A percentile compares a stretch with the other conserved stretches of the same genome.
Conservation (phyloP, 2,113 vertebrate species). For the Polypterus bichir region DNA sequence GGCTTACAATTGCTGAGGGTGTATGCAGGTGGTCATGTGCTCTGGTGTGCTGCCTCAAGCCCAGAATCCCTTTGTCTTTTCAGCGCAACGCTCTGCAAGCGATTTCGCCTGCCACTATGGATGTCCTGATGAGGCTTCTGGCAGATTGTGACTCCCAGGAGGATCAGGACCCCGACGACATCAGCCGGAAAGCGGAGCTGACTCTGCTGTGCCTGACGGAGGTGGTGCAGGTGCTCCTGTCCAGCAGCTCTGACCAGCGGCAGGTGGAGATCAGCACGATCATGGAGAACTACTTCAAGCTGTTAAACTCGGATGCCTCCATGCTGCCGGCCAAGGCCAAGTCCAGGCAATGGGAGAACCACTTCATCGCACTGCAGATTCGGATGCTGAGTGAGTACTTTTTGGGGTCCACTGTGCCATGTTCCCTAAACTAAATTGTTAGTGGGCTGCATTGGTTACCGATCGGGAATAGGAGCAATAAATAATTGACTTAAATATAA, state of each 20-base stretch:
- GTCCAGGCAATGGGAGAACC: slow-evolving; percentile 76
- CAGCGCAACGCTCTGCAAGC: slow-evolving; percentile 88
- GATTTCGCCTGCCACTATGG: slow-evolving; percentile 94
- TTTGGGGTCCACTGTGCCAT: background rate
- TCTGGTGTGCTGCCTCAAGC: no score
- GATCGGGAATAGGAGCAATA: no score
- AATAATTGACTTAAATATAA: no score
- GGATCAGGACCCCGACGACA: slow-evolving; percentile 65
- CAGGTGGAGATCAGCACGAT: slow-evolving; percentile 88
- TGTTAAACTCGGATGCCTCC: slow-evolving; percentile 87
- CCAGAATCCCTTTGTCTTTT: slow-evolving; percentile 7
- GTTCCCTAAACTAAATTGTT: slow-evolving; percentile 2
- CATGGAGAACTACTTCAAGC: slow-evolving; percentile 92
- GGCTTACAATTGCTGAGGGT: no score
- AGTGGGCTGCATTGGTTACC: no score
- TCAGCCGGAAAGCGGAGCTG: slow-evolving; percentile 72
- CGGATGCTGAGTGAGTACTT: slow-evolving; percentile 82
- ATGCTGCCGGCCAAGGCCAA: slow-evolving; percentile 50
- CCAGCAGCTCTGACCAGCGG: slow-evolving; percentile 88
- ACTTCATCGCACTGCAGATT: slow-evolving; percentile 81
- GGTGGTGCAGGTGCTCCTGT: slow-evolving; percentile 84
- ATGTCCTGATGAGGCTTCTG: slow-evolving; percentile 84
- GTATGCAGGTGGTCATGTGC: no score
- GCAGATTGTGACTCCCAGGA: slow-evolving; percentile 72
- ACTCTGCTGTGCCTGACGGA: slow-evolving; percentile 86